phyloP scores from a whole-genome alignment of 2,113 vertebrate genomes.

The Xenopus laevis region DNA sequence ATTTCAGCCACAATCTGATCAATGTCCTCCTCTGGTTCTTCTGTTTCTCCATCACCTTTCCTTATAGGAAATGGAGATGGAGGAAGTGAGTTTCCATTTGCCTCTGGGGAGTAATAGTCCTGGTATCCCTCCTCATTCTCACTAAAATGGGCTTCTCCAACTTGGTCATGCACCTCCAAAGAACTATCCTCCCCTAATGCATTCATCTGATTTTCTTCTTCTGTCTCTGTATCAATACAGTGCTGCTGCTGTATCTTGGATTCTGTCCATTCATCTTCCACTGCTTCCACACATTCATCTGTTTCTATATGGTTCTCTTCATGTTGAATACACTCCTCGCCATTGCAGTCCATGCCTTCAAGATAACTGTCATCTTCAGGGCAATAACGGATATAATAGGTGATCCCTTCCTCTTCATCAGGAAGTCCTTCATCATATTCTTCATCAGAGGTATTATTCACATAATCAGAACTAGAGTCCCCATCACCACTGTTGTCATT shows the following conservation, averaged over 20 bases:
- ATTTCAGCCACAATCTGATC: constrained; percentile 97
- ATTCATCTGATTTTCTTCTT: constrained; percentile 69
- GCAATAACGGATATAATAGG: constrained; percentile 96
- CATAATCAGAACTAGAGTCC: constrained; percentile 95
- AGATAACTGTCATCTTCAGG: constrained; percentile 95
- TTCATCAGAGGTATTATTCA: constrained; percentile 94
- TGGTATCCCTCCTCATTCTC: constrained; percentile 68
- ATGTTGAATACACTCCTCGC: constrained; percentile 63
- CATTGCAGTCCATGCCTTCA: constrained; percentile 85
- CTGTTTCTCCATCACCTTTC: constrained; percentile 71
- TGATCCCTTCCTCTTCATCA: constrained; percentile 93
- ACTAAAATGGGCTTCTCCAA: constrained; percentile 70
- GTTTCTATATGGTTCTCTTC: constrained; percentile 60
- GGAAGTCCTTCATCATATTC: constrained; percentile 92
- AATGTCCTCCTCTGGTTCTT: constrained; percentile 95
- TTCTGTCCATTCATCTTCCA: constrained; percentile 79
- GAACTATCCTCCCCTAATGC: constrained; percentile 73
- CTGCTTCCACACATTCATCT: constrained; percentile 84
- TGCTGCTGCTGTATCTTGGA: constrained; percentile 59
- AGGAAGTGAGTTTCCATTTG: constrained; percentile 73
- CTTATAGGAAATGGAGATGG: constrained; percentile 70
- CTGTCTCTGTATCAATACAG: constrained; percentile 66
- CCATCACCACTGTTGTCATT: constrained; percentile 80
- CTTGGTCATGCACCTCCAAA: constrained; percentile 67
- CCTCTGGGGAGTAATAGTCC: constrained; percentile 79